These are phyloP conservation scores for Gymnorhina tibicen DNA, from an alignment of 2,113 vertebrate genomes.

Conservation along the genomic window DNA sequence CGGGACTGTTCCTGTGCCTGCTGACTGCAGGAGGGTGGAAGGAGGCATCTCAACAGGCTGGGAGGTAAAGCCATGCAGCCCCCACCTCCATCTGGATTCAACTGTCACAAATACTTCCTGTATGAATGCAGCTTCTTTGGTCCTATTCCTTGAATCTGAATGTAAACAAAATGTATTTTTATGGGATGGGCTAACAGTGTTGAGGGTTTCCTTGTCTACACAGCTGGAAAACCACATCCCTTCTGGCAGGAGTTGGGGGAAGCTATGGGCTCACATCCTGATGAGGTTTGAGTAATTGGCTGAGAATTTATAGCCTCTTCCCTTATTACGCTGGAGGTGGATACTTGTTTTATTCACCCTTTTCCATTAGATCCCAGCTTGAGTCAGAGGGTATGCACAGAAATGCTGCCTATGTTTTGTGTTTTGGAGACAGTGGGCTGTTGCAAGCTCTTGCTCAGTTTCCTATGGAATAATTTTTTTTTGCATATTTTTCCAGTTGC, in stretches of 20 bases:
- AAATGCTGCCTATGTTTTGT: background rate
- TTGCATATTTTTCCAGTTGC: background rate
- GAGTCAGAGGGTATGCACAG: slow-evolving; percentile 23
- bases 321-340: background rate
- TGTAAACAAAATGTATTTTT: background rate
- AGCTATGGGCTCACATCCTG: background rate
- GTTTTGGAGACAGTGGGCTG: background rate
- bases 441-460: background rate
- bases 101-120: background rate
- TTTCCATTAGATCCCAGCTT: background rate
- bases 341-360: background rate
- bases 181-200: background rate
- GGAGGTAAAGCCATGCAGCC: background rate
- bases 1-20: background rate
- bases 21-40: background rate
- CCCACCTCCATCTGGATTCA: background rate
- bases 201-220: background rate
- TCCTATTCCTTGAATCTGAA: background rate
- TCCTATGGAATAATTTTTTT: background rate
- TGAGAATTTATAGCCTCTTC: background rate
- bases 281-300: background rate
- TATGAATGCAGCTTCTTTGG: background rate
- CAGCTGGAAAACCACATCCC: background rate
- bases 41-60: fast-evolving
- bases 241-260: background rate